phyloP scores from a whole-genome alignment of 2,113 vertebrate genomes.

The Uria lomvia region DNA sequence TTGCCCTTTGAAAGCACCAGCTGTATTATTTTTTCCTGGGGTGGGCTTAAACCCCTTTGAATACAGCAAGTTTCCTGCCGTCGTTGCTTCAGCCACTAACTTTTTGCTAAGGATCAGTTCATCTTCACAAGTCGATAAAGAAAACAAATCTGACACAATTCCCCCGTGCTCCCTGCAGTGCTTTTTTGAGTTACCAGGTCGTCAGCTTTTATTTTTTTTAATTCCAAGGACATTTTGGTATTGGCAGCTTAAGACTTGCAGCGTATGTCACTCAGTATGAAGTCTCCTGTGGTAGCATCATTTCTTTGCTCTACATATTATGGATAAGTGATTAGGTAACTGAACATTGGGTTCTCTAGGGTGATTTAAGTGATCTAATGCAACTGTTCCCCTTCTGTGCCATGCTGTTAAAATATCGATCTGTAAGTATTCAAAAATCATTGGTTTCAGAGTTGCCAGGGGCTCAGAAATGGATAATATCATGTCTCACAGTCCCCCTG shows the following conservation, averaged over 20 bases:
- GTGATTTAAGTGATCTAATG: background rate
- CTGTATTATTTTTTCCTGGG: background rate
- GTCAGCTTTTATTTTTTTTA: background rate
- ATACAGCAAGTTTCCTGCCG: background rate
- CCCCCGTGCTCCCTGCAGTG: background rate
- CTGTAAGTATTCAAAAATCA: background rate
- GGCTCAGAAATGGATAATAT: background rate
- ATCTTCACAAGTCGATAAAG: background rate
- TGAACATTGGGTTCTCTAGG: background rate
- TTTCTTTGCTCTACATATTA: background rate
- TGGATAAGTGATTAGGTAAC: background rate
- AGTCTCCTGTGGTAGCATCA: background rate
- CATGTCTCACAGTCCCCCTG: background rate
- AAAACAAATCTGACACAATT: background rate
- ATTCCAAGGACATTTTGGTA: background rate
- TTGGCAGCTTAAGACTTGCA: background rate
- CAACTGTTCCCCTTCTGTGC: background rate
- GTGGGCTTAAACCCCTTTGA: background rate
- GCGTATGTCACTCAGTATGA: background rate
- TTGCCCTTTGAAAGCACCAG: background rate
- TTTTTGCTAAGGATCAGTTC: background rate
- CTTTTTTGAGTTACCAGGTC: background rate
- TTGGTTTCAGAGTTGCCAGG: background rate
- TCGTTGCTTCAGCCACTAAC: background rate
- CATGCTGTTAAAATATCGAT: background rate